phyloP scores from a whole-genome alignment of 2,797 vertebrate species.

The Gallinago solitaria region DNA sequence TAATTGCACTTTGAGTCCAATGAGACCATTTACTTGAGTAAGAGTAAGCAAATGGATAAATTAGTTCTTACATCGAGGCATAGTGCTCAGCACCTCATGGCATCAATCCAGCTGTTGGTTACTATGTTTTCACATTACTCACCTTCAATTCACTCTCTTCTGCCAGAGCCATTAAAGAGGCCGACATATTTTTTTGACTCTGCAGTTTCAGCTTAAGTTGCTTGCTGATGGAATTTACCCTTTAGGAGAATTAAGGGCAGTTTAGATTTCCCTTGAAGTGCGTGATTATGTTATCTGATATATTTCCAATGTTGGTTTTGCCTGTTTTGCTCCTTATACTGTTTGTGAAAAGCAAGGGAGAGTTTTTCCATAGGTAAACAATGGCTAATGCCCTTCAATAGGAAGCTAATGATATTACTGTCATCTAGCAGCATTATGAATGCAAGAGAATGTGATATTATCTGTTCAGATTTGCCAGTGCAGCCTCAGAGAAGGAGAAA shows the following conservation, averaged over 20 bases:
- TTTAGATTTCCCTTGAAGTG: not conserved
- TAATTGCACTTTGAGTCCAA: slow-evolving; percentile 38
- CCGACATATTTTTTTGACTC: not conserved
- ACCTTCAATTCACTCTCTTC: not conserved
- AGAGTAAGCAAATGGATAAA: slow-evolving; percentile 41
- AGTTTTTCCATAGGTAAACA: not conserved
- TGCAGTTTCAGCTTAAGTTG: slow-evolving; percentile 31
- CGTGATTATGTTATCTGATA: not conserved
- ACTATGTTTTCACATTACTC: slow-evolving; percentile 31
- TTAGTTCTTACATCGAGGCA: slow-evolving; percentile 19
- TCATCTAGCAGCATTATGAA: not conserved
- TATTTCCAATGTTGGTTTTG: not conserved
- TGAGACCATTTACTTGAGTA: slow-evolving; percentile 43
- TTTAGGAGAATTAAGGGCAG: not conserved
- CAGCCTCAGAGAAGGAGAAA: not conserved
- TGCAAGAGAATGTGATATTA: not conserved
- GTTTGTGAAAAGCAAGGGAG: not conserved
- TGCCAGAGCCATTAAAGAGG: slow-evolving; percentile 21
- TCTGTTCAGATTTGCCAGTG: not conserved
- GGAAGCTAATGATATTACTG: not conserved
- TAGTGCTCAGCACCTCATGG: slow-evolving; percentile 7
- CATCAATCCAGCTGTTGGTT: slow-evolving; percentile 28
- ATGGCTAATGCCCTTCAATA: not conserved
- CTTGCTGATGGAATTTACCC: not conserved
- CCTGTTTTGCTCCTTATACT: not conserved